Evolutionary conservation across 2,113 vertebrate species (phyloP), one percentile per base, ranked within the genome.

Genomic region (Garra rufa): DNA sequence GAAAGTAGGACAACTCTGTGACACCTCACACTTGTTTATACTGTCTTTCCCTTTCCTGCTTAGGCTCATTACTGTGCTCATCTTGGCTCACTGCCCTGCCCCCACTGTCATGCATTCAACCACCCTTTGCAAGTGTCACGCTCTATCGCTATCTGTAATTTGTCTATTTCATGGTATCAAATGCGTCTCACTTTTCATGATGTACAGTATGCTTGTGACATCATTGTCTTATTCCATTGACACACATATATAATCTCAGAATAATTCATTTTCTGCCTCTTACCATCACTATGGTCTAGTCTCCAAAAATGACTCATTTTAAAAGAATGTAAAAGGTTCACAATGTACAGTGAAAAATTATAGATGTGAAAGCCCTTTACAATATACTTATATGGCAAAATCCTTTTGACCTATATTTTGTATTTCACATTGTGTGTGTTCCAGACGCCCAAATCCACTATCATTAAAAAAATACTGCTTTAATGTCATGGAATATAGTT

Each of bases 21-120:
- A 65, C 57, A 69, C 24, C 34, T 81, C 84, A 71, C 74, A 78
- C 30, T 57, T 48, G 34, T 74, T 79, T 81, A 50, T 76, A 41
- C 26, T 78, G 24, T 41, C 9, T n/a, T 85, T 70, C 21, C 30
- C 65, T 43, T 65, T 52, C 46, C 67, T 81, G 26, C 59, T 48
- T 76, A 9, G n/a, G 44, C 63, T 55, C 70, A 38, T 82, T 75
- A 41, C 11, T 63, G n/a, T 14, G 24, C 9, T 71, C 28, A 76
- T 55, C 4, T 26, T 26, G 43, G 59, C 83, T n/a, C 17, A 30
- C 0, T 21, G 57, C 41, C 57, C 21, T n/a, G 15, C 55, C 26
- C 43, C 24, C 43, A 11, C 21, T 43, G 30, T 44, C 38, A 55
- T 9, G 26, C 76, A 55, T 52, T 30, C 13, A 55, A 7, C 14